phyloP scores from a whole-genome alignment of 2,113 vertebrate species.

The Paradoxurus hermaphroditus region DNA sequence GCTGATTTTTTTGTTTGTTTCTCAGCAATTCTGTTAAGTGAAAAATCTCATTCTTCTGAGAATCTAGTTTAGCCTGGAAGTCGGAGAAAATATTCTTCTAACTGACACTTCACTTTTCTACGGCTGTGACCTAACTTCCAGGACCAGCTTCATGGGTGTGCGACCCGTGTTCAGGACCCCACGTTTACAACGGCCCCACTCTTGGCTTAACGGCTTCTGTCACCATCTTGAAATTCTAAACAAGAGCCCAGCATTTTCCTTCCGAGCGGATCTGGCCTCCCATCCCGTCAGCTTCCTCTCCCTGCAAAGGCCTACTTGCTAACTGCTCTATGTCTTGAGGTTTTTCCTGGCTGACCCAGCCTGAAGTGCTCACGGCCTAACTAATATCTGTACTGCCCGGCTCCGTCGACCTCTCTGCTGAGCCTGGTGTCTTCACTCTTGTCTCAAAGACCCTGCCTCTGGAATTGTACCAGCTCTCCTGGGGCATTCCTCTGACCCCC shows the following conservation, averaged over 20 bases:
- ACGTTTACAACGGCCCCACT: background rate
- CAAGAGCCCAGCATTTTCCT: background rate
- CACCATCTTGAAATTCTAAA: background rate
- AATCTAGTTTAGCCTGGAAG: background rate
- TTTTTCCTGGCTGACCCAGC: background rate
- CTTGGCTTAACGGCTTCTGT: background rate
- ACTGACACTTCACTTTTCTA: background rate
- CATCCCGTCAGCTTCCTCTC: rapidly evolving
- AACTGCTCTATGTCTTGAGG: background rate
- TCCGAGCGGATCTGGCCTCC: background rate
- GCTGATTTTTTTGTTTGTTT: background rate
- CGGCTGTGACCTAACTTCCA: background rate
- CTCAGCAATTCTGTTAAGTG: background rate
- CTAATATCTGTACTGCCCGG: background rate
- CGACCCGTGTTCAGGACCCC: background rate
- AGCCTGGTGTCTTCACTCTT: background rate
- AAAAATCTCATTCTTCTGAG: background rate
- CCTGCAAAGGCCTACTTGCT: background rate
- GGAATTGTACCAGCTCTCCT: background rate
- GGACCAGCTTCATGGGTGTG: rapidly evolving
- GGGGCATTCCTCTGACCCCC: background rate
- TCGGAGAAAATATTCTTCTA: background rate
- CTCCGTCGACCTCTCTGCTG: background rate
- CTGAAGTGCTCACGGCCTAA: too few relatives aligned
- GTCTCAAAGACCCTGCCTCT: background rate